A percentile compares a stretch with the other conserved stretches of the same genome.
Conservation (phyloP, 2,113 vertebrate species). For the Lasiurus cinereus region DNA sequence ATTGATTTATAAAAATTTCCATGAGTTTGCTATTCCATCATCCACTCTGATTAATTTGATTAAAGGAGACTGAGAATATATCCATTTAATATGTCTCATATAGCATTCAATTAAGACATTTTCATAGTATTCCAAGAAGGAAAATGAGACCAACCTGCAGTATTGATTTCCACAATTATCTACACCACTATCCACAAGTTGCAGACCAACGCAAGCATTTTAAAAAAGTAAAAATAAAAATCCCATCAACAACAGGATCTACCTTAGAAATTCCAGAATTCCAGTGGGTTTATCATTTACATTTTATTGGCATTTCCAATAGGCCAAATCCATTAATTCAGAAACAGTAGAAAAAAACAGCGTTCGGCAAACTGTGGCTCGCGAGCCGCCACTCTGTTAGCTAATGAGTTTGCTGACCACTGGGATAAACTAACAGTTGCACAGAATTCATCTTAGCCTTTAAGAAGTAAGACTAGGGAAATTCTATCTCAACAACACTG, state of each 20-base stretch:
- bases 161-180: background rate
- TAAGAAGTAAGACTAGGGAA: background rate
- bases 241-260: background rate
- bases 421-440: background rate
- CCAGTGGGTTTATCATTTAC: background rate
- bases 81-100: background rate
- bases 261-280: background rate
- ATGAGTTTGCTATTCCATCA: background rate
- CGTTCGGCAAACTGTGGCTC: too few relatives aligned
- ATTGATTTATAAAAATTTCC: background rate
- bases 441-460: background rate
- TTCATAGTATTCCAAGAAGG: background rate
- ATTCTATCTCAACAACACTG: background rate
- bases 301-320: background rate
- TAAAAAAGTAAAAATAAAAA: too few relatives aligned
- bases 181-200: background rate
- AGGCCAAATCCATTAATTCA: background rate
- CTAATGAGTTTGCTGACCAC: too few relatives aligned
- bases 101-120: background rate
- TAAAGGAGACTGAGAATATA: background rate
- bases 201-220: too few relatives aligned
- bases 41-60: background rate
- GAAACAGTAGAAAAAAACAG: background rate
- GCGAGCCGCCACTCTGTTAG: too few relatives aligned
- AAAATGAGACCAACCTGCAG: background rate